A percentile compares a stretch with the other conserved stretches of the same genome.
Conservation (phyloP, 2,113 vertebrate species). For the Corythaixoides concolor region DNA sequence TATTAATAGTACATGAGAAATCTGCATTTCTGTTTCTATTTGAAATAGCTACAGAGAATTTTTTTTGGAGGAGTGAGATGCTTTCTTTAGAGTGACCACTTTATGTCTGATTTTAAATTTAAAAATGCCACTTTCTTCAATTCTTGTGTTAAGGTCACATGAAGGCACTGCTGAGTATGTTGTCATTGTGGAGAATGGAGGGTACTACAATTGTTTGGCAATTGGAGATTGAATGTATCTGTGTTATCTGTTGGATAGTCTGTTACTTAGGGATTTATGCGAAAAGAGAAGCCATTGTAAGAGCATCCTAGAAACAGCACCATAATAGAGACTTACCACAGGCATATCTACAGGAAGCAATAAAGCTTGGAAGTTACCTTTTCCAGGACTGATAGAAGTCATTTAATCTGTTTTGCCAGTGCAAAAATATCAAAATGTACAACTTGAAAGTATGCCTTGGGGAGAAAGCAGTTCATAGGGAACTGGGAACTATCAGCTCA, state of each 20-base stretch:
- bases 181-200: background rate
- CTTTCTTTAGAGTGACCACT: background rate
- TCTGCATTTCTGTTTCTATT: background rate
- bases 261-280: background rate
- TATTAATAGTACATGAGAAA: background rate
- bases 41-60: background rate
- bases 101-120: background rate
- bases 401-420: background rate
- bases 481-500: background rate
- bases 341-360: background rate
- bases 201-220: background rate
- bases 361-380: background rate
- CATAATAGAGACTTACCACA: background rate
- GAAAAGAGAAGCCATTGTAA: background rate
- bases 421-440: background rate
- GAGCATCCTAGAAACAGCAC: background rate
- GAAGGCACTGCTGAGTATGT: background rate
- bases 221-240: background rate
- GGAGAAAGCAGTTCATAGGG: background rate
- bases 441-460: background rate
- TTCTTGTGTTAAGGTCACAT: background rate
- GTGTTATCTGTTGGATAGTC: background rate
- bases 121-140: background rate
- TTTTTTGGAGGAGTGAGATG: background rate
- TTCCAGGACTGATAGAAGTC: background rate